These are phyloP conservation scores for Drosophila kepulauana DNA, from an alignment of 1,140 invertebrate genomes.

Conservation along the genomic window DNA sequence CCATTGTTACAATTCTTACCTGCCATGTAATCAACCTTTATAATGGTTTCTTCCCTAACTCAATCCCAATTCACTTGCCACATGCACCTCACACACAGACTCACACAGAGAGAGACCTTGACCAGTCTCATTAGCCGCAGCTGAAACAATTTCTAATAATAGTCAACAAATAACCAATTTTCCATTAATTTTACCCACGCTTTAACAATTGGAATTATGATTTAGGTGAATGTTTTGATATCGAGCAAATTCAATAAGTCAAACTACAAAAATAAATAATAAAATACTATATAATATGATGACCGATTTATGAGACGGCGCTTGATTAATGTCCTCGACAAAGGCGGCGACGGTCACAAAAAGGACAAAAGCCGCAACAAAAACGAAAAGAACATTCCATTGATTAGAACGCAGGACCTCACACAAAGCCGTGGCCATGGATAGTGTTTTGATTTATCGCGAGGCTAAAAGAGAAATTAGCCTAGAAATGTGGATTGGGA, in stretches of 20 bases:
- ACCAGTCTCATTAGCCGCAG: conserved; percentile 20
- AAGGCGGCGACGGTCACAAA: conserved; percentile 13
- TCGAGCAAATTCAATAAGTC: conserved; percentile 51
- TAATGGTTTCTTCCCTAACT: background rate
- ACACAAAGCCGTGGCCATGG: conserved; percentile 43
- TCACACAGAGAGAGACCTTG: background rate
- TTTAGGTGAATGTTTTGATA: conserved; percentile 72
- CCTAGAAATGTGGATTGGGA: conserved; percentile 55
- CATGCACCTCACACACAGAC: conserved; percentile 14
- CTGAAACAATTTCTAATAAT: conserved; percentile 30
- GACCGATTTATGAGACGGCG: conserved; percentile 51
- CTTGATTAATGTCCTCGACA: conserved; percentile 65
- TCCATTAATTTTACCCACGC: conserved; percentile 35
- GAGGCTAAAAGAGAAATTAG: conserved; percentile 57
- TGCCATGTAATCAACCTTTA: background rate
- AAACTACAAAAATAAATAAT: conserved; percentile 53
- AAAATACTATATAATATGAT: conserved; percentile 50
- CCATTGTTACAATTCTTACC: background rate
- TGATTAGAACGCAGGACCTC: conserved; percentile 70
- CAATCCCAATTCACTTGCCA: conserved; percentile 17
- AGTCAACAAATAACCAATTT: conserved; percentile 22
- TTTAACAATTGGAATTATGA: conserved; percentile 72
- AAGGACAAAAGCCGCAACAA: conserved; percentile 37
- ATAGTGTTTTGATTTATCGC: conserved; percentile 74
- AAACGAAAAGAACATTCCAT: conserved; percentile 50